Evolutionary conservation across 2,888 invertebrate genomes (phyloP), one percentile per base, ranked within the genome.

Genomic region (Adelphocoris suturalis): DNA sequence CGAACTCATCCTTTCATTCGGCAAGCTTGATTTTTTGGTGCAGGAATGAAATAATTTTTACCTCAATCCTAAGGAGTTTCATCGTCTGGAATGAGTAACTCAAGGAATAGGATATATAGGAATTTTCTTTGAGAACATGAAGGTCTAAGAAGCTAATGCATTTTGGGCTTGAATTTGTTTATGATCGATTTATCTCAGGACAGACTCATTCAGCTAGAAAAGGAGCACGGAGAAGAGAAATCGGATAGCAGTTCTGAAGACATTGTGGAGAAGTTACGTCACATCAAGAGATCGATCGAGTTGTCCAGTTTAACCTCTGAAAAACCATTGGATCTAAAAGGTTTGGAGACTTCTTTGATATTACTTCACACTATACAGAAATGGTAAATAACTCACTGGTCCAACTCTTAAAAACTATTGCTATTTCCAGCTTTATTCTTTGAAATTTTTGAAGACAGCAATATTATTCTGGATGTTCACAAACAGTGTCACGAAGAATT

Each of bases 401-500:
- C 2, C 7, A 7, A 37, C 37, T n/a, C n/a, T 37, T 2, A 37
- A 37, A 37, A 37, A 37, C 7, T 7, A 7, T 37, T 37, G 37
- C 37, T 80, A 48, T 81, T 48, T 90, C 27, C 47, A 90, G 89
- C 86, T 80, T 76, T 86, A 23, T 46, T 86, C 48, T n/a, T 46
- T 13, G 90, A 90, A 52, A 78, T 90, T 46, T 86, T 91, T 46
- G 90, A 90, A 16, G 82, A 89, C 61, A 90, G 57, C 55, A 82
- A 76, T 78, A 82, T 90, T 14, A 92, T 92, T 90, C 91, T 93
- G 90, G 92, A 93, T 87, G 86, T 92, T 27, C 96, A 96, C 92
- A 92, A 93, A 0, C 94, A 94, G 89, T 97, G 96, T 92, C 94
- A 95, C 92, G 95, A 96, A 89, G 96, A 96, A 91, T 94, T 95